Percentiles rank a stretch among this genome's conserved stretches.
Conservation (phyloP, 2,797 vertebrate species). For the Thunnus albacares region DNA sequence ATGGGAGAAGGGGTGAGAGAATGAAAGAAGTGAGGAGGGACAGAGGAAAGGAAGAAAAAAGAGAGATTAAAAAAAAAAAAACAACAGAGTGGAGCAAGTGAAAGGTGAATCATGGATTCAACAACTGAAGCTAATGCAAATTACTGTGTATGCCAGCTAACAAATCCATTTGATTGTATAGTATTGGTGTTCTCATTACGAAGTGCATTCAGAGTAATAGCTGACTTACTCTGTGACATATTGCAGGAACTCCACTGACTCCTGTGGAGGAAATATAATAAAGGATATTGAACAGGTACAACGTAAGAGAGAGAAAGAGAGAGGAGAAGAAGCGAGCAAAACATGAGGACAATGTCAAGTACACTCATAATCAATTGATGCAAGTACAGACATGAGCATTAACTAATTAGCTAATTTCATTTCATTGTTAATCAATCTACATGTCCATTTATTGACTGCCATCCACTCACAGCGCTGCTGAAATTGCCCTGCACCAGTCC, state of each 20-base stretch:
- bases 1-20: not conserved
- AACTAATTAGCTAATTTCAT: conserved; percentile 32
- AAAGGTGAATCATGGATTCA: conserved; percentile 11
- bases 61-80: not conserved
- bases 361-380: conserved; percentile 25
- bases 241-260: conserved; percentile 92
- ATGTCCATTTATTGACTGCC: conserved; percentile 26
- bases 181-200: conserved; percentile 56
- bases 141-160: conserved; percentile 40
- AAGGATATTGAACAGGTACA: conserved; percentile 51
- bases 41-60: not conserved
- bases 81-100: not conserved
- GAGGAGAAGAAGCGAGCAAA: conserved; percentile 25
- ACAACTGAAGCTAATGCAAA: conserved; percentile 48
- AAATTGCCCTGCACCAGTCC: conserved; percentile 97
- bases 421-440: conserved; percentile 28
- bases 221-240: conserved; percentile 90
- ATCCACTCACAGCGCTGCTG: conserved; percentile 80
- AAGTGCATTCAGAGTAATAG: conserved; percentile 39
- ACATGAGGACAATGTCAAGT: conserved; percentile 25
- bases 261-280: conserved; percentile 84
- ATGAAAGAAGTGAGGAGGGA: not conserved
- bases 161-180: conserved; percentile 56
- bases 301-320: conserved; percentile 24
- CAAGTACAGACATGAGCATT: conserved; percentile 25